These are phyloP conservation scores for Cosmia trapezina DNA, from an alignment of 2,888 invertebrate species.

Conservation along the genomic window DNA sequence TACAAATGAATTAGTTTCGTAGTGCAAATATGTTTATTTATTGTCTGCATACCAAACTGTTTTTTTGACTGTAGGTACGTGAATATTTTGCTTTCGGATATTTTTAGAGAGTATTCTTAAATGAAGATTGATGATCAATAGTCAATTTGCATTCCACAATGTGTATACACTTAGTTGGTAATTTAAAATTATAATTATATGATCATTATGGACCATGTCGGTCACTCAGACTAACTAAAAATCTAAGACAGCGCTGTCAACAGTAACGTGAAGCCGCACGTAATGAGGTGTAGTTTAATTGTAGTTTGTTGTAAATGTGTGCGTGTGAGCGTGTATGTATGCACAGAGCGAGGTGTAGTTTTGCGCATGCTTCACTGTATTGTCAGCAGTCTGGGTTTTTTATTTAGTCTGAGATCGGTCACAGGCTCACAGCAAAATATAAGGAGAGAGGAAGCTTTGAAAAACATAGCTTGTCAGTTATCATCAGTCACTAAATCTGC, in stretches of 20 bases:
- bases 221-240: too few species aligned
- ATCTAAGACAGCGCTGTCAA: too few species aligned
- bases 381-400: too few species aligned
- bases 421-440: background rate
- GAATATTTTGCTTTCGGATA: background rate
- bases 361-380: too few species aligned
- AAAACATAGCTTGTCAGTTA: background rate
- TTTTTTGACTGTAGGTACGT: background rate
- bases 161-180: too few species aligned
- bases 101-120: background rate
- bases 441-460: background rate
- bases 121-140: background rate
- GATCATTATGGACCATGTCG: background rate
- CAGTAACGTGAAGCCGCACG: too few species aligned
- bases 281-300: too few species aligned
- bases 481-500: too few species aligned
- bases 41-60: slow-evolving; percentile 38
- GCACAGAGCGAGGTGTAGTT: too few species aligned
- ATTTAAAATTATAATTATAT: background rate
- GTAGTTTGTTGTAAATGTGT: too few species aligned
- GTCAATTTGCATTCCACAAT: too few species aligned
- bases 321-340: too few species aligned
- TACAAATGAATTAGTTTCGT: slow-evolving; percentile 4
- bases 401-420: background rate
- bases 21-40: slow-evolving; percentile 40